A percentile compares a stretch with the other conserved stretches of the same genome.
Conservation (phyloP, 1,140 invertebrate species). For the Drosophila ironensis region DNA sequence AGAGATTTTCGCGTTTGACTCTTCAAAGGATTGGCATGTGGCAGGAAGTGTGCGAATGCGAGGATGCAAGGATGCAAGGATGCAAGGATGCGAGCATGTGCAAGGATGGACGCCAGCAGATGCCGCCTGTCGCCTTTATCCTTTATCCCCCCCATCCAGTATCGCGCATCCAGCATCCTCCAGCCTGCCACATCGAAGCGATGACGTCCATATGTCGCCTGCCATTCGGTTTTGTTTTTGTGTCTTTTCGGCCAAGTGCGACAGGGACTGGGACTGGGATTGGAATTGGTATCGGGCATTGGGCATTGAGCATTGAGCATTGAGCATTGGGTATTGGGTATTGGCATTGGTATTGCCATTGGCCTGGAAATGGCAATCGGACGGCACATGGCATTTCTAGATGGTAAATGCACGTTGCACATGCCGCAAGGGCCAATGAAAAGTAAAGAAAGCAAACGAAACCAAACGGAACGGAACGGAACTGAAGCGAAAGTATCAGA, state of each 20-base stretch:
- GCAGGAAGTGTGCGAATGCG: not conserved
- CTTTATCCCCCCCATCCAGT: too few species aligned
- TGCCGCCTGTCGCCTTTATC: constrained; percentile 6
- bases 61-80: constrained; percentile 1
- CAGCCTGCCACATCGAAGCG: too few species aligned
- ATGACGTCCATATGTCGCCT: constrained; percentile 69
- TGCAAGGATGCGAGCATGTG: constrained; percentile 5
- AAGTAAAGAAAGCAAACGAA: not conserved
- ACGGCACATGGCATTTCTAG: not conserved
- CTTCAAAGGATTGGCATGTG: too few species aligned
- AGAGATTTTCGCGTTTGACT: too few species aligned
- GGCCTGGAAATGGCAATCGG: constrained; percentile 25
- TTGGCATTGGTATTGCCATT: constrained; percentile 15
- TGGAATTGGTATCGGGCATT: too few species aligned
- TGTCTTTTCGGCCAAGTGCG: constrained; percentile 9
- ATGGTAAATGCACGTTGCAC: not conserved
- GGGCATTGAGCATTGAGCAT: too few species aligned
- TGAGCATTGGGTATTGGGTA: not conserved
- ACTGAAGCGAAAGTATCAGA: not conserved
- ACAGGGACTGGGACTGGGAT: not conserved
- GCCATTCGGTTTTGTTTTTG: constrained; percentile 2
- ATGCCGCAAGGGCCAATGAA: not conserved
- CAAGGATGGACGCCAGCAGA: constrained; percentile 25
- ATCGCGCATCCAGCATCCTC: too few species aligned
- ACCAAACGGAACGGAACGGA: not conserved